Evolutionary conservation across 2,113 vertebrate genomes (phyloP), one percentile per base, ranked within the genome.

Genomic region (Zingel zingel): DNA sequence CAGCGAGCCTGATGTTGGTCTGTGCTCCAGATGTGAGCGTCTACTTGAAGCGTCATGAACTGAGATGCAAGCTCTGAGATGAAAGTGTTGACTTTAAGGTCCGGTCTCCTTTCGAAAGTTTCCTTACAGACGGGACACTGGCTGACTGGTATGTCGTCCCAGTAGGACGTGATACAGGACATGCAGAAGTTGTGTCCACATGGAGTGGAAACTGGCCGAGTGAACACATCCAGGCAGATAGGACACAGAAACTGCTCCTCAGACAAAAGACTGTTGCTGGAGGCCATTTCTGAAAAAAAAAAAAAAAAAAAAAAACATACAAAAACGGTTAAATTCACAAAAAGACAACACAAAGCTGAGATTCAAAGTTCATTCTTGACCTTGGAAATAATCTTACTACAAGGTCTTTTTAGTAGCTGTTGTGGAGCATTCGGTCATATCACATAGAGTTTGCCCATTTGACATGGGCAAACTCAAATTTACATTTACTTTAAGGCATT

Each of bases 111-210:
- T 16, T 53, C 12, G 48, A 91, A 94, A 0, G 0, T 0, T 2
- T 89, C 69, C 27, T 91, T 88, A 23, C 91, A 92, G 56, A 92
- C 1, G 0, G 91, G 91, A 47, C 92, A 92, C 39, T 5, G 54
- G 56, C 72, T 81, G 61, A 33, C 50, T 0, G 15, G 2, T 0
- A 0, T 1, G n/a, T 8, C n/a, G 11, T 85, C 12, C 90, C 93
- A 94, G 79, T 88, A 88, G 48, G 8, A 2, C 0, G 48, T 13
- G 25, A 92, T 83, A 23, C 93, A 94, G 77, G 79, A 51, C 77
- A 79, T 83, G 77, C 93, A 94, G 88, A 91, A 92, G 86, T 93
- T 93, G 87, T 94, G 93, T 76, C 92, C 93, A 50, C 93, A 93
- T 0, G 88, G 88, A 6, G 88, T 92, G 3, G 92, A 92, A 14